Evolutionary conservation across 2,888 invertebrate genomes (phyloP).

Genomic region (Caenorhabditis sulstoni): DNA sequence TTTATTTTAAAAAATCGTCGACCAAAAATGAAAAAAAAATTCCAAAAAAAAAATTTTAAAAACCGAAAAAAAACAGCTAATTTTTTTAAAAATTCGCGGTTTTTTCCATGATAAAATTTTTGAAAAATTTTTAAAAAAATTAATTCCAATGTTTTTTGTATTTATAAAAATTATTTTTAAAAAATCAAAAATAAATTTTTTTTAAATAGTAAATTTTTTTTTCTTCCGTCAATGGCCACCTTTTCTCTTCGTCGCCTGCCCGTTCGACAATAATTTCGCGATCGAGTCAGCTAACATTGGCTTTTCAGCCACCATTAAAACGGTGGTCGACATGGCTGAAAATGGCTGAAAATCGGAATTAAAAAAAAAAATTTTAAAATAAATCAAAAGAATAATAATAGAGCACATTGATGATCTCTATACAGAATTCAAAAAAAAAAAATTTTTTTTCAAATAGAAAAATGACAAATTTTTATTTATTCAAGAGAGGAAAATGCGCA

Average conservation of each 20-base stretch:
- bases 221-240: too few relatives aligned
- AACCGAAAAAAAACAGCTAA: too few relatives aligned
- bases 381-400: not conserved
- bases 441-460: not conserved
- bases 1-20: too few relatives aligned
- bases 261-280: slow-evolving; percentile 93
- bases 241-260: slow-evolving; percentile 87
- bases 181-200: not conserved
- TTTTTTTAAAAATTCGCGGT: too few relatives aligned
- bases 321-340: slow-evolving; percentile 76
- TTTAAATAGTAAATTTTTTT: too few relatives aligned
- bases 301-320: slow-evolving; percentile 95
- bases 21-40: too few relatives aligned
- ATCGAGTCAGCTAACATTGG: slow-evolving; percentile 96
- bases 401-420: slow-evolving; percentile 14
- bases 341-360: slow-evolving; percentile 18
- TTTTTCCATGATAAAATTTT: too few relatives aligned
- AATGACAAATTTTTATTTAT: not conserved
- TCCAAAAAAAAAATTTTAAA: too few relatives aligned
- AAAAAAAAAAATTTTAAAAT: not conserved
- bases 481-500: not conserved
- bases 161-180: not conserved
- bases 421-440: not conserved
- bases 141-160: too few relatives aligned
- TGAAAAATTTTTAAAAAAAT: too few relatives aligned